Conservation (phyloP, 2,797 vertebrate species). For the Hydrocynus forskahlii region DNA sequence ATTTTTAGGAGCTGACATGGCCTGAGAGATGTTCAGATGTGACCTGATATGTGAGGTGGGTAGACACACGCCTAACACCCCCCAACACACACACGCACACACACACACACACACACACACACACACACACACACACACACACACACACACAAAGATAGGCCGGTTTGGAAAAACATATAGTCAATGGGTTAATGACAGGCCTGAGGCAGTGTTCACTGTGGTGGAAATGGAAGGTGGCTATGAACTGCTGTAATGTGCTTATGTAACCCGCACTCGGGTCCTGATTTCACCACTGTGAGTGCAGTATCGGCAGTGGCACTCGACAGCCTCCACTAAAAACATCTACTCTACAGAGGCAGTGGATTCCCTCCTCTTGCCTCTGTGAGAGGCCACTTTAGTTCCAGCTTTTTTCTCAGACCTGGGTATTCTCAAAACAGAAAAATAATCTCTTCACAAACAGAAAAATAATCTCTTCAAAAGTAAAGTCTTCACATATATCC, state of each 20-base stretch:
- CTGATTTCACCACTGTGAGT: conserved; percentile 57
- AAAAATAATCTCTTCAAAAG: not conserved
- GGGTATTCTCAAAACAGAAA: conserved; percentile 15
- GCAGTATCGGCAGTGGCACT: conserved; percentile 41
- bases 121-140: not conserved
- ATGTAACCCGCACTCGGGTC: conserved; percentile 70
- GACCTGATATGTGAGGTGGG: conserved; percentile 30
- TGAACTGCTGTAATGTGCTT: conserved; percentile 69
- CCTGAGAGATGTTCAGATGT: conserved; percentile 27
- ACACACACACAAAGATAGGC: conserved; percentile 51
- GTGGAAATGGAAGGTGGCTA: conserved; percentile 42
- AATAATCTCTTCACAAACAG: conserved; percentile 41
- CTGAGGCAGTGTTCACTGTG: conserved; percentile 61
- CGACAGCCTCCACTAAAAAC: conserved; percentile 42
- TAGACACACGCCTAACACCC: not conserved
- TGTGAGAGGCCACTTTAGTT: conserved; percentile 5
- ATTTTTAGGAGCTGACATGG: not conserved
- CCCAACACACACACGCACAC: too few relatives aligned
- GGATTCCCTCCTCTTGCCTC: conserved; percentile 16
- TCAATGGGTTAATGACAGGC: conserved; percentile 81
- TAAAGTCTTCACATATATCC: too few relatives aligned
- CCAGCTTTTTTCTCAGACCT: not conserved
- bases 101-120: too few relatives aligned
- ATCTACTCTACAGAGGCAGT: conserved; percentile 34
- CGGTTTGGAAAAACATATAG: conserved; percentile 68